Conservation (phyloP, 2,888 invertebrate species). For the Glaucopsyche alexis region DNA sequence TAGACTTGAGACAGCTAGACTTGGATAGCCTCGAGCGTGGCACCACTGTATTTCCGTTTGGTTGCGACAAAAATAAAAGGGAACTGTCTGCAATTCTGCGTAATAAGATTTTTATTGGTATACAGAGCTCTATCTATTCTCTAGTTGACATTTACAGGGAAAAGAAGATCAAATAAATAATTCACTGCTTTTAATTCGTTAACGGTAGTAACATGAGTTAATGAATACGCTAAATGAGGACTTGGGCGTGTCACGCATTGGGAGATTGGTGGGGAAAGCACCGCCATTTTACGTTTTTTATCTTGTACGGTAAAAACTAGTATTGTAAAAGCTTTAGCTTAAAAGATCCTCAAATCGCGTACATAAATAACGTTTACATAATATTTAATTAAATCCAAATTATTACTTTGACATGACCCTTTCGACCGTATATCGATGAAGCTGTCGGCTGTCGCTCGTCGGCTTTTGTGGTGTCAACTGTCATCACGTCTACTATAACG, state of each 20-base stretch:
- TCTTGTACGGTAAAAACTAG: too few relatives aligned
- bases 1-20: conserved; percentile 1
- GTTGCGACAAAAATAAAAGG: not conserved
- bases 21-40: not conserved
- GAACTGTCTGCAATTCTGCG: not conserved
- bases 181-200: too few relatives aligned
- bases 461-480: not conserved
- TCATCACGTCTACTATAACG: not conserved
- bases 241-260: too few relatives aligned
- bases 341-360: not conserved
- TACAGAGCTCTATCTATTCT: not conserved
- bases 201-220: too few relatives aligned
- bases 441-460: not conserved
- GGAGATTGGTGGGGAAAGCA: too few relatives aligned
- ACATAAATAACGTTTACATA: too few relatives aligned
- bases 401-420: not conserved
- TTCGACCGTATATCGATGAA: not conserved
- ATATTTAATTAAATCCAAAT: not conserved
- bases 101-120: not conserved
- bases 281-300: too few relatives aligned
- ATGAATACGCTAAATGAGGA: too few relatives aligned
- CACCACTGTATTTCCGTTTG: conserved; percentile 7
- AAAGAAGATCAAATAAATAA: too few relatives aligned
- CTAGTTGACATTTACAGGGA: too few relatives aligned
- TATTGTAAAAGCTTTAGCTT: not conserved